Evolutionary conservation across 1,140 invertebrate genomes (phyloP).

Genomic region (Brachionus asplanchnoidis): DNA sequence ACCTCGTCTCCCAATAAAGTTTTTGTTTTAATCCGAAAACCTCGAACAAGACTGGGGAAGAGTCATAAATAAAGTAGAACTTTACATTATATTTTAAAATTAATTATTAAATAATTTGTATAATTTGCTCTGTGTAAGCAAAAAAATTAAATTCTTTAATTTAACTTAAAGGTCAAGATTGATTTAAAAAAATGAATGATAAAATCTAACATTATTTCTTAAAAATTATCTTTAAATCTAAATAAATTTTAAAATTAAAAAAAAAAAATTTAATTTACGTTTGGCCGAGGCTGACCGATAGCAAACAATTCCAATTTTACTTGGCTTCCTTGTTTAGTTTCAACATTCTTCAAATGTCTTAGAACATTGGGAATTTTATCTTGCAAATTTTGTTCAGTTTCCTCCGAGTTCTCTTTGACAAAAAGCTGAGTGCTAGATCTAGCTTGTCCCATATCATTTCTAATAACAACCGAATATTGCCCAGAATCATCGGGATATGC

Average conservation of each 20-base stretch:
- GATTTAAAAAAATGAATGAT: too few relatives aligned
- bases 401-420: slow-evolving; percentile 30
- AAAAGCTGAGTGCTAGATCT: slow-evolving; percentile 49
- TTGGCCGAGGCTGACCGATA: slow-evolving; percentile 67
- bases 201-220: too few relatives aligned
- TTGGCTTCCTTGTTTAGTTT: slow-evolving; percentile 28
- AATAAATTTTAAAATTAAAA: neutral
- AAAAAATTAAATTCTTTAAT: too few relatives aligned
- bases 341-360: slow-evolving; percentile 32
- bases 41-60: too few relatives aligned
- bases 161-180: too few relatives aligned
- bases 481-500: slow-evolving; percentile 95
- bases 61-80: too few relatives aligned
- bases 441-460: slow-evolving; percentile 76
- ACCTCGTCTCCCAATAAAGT: too few relatives aligned
- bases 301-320: slow-evolving; percentile 37
- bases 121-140: too few relatives aligned
- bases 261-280: slow-evolving; percentile 59
- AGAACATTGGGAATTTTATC: slow-evolving; percentile 13
- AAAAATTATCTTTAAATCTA: neutral
- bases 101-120: too few relatives aligned
- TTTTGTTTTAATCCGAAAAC: too few relatives aligned
- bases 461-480: slow-evolving; percentile 88
- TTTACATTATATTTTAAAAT: too few relatives aligned
- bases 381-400: neutral